Conservation (phyloP, 2,888 invertebrate genomes). For the Abrostola tripartita region DNA sequence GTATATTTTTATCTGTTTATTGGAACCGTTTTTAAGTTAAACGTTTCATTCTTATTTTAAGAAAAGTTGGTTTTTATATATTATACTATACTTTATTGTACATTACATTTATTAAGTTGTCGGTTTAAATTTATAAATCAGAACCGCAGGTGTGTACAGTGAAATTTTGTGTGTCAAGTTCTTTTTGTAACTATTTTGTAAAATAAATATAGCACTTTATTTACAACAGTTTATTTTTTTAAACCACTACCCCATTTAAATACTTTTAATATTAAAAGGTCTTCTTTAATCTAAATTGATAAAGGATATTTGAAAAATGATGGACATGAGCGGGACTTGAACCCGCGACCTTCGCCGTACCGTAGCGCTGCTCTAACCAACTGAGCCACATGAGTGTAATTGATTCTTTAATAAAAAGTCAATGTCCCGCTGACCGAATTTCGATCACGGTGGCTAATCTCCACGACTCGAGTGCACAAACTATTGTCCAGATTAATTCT, state of each 20-base stretch:
- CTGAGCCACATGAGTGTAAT: too few relatives aligned
- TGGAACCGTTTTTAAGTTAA: constrained; percentile 74
- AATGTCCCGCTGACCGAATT: too few relatives aligned
- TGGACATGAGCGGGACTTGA: too few relatives aligned
- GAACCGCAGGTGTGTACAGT: constrained; percentile 86
- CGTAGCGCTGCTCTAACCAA: too few relatives aligned
- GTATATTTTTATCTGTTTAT: constrained; percentile 73
- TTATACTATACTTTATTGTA: constrained; percentile 76
- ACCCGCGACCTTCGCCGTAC: too few relatives aligned
- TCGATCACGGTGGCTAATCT: too few relatives aligned
- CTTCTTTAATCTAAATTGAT: too few relatives aligned
- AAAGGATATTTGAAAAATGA: too few relatives aligned
- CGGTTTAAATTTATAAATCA: constrained; percentile 74
- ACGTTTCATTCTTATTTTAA: constrained; percentile 74
- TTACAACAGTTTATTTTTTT: constrained; percentile 76
- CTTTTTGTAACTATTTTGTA: constrained; percentile 88
- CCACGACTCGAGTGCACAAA: too few relatives aligned
- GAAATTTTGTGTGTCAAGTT: constrained; percentile 84
- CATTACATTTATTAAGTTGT: constrained; percentile 80
- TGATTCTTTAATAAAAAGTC: too few relatives aligned
- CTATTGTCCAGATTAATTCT: too few relatives aligned
- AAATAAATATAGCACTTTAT: constrained; percentile 88
- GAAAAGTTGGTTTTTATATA: constrained; percentile 73
- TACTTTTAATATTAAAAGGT: too few relatives aligned
- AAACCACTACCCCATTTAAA: background rate